A percentile compares a stretch with the other conserved stretches of the same genome.
Evolutionary conservation across 2,113 vertebrate species (phyloP).

Genomic region (Psettodes erumei): DNA sequence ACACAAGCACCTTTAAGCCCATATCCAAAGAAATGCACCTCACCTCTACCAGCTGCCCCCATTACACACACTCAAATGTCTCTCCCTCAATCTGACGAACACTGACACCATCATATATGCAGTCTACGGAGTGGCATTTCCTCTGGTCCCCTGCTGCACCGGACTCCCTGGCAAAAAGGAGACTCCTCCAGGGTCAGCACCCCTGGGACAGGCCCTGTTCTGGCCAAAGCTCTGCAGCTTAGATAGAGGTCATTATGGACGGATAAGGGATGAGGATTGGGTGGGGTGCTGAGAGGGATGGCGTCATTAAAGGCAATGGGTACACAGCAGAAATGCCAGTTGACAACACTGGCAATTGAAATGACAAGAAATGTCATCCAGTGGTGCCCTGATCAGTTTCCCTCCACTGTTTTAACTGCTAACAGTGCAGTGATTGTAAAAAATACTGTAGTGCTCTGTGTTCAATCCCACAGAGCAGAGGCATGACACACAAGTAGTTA

Average conservation of each 20-base stretch:
- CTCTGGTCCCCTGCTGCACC: conserved; percentile 38
- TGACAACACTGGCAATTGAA: conserved; percentile 53
- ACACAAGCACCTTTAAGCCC: not conserved
- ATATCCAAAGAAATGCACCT: conserved; percentile 1
- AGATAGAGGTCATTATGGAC: conserved; percentile 64
- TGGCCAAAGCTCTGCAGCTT: conserved; percentile 54
- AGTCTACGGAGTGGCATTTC: conserved; percentile 56
- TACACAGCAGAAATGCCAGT: conserved; percentile 58
- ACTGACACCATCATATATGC: conserved; percentile 52
- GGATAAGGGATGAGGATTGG: conserved; percentile 6
- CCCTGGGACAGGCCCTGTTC: conserved; percentile 48
- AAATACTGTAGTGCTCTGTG: not conserved
- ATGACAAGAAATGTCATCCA: conserved; percentile 67
- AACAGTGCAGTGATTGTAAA: conserved; percentile 7
- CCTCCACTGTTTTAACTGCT: conserved; percentile 15
- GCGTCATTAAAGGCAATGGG: conserved; percentile 47
- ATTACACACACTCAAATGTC: conserved; percentile 35
- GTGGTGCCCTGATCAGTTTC: not conserved
- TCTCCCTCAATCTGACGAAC: not conserved
- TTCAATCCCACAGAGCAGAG: conserved; percentile 1
- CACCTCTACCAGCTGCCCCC: not conserved
- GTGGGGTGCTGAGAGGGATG: not conserved
- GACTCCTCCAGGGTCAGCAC: conserved; percentile 60
- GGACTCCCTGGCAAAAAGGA: conserved; percentile 64
- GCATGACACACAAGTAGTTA: conserved; percentile 14